A percentile compares a stretch with the other conserved stretches of the same genome.
Evolutionary conservation across 2,888 invertebrate species (phyloP).

Genomic region (Microctonus hyperodae): DNA sequence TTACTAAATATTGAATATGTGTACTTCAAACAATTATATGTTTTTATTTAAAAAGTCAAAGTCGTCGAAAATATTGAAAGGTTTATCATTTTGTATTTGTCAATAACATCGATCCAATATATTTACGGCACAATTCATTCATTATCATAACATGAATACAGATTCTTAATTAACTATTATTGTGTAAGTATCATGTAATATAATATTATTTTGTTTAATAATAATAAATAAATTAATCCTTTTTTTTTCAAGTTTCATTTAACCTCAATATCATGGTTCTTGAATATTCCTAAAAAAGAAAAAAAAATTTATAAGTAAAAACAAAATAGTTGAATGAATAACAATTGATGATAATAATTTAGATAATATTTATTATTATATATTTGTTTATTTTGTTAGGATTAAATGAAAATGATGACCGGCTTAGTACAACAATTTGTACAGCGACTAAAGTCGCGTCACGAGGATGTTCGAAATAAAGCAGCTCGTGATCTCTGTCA

Average conservation of each 20-base stretch:
- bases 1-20: too few relatives aligned
- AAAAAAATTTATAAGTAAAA: not conserved
- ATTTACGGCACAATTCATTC: not conserved
- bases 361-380: not conserved
- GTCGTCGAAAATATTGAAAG: too few relatives aligned
- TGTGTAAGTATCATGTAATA: not conserved
- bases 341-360: not conserved
- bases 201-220: not conserved
- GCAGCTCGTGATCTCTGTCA: constrained; percentile 89
- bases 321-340: not conserved
- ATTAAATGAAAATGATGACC: constrained; percentile 64
- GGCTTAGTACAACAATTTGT: constrained; percentile 81
- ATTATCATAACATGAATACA: not conserved
- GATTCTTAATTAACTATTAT: not conserved
- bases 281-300: not conserved
- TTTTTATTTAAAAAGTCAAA: too few relatives aligned
- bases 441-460: constrained; percentile 85
- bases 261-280: constrained; percentile 1
- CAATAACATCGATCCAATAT: not conserved
- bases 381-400: not conserved
- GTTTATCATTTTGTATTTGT: too few relatives aligned
- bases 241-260: not conserved
- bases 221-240: not conserved
- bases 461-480: constrained; percentile 83
- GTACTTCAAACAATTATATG: too few relatives aligned